A percentile compares a stretch with the other conserved stretches of the same genome.
Conservation (phyloP, 2,888 invertebrate species). For the Drosophila rellima region DNA sequence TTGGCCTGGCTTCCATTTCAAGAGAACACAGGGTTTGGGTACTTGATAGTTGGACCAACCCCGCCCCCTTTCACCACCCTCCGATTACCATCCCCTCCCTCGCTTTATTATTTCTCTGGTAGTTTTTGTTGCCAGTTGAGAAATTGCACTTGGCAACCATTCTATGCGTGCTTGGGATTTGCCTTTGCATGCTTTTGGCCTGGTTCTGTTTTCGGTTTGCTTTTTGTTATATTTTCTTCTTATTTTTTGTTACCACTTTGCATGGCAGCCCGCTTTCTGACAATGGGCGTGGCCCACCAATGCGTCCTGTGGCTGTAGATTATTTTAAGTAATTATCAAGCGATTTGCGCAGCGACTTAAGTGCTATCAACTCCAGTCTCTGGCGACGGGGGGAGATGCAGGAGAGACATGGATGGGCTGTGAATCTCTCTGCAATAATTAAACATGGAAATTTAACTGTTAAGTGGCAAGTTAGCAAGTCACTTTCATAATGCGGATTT, state of each 20-base stretch:
- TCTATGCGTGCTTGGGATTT: slow-evolving; percentile 69
- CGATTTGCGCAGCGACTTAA: slow-evolving; percentile 74
- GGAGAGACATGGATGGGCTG: not conserved
- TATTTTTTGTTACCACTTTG: slow-evolving; percentile 39
- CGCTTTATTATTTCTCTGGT: not conserved
- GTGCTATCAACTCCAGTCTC: slow-evolving; percentile 51
- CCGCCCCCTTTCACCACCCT: not conserved
- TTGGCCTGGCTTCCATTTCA: slow-evolving; percentile 49
- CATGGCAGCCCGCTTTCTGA: slow-evolving; percentile 34
- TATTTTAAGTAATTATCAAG: slow-evolving; percentile 81
- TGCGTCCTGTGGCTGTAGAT: slow-evolving; percentile 64
- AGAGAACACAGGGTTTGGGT: slow-evolving; percentile 12
- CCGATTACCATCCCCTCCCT: not conserved
- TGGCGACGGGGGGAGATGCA: not conserved
- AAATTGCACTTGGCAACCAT: slow-evolving; percentile 66
- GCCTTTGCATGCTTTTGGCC: slow-evolving; percentile 51
- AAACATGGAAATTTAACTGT: slow-evolving; percentile 63
- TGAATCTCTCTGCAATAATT: slow-evolving; percentile 58
- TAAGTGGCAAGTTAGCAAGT: slow-evolving; percentile 59
- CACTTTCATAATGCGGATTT: slow-evolving; percentile 23
- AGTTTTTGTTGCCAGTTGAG: slow-evolving; percentile 67
- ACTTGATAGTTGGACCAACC: slow-evolving; percentile 26
- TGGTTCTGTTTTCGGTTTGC: slow-evolving; percentile 45
- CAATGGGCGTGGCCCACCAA: slow-evolving; percentile 28
- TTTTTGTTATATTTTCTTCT: not conserved